Conservation (phyloP, 2,888 invertebrate genomes). For the Laspeyria flexula region DNA sequence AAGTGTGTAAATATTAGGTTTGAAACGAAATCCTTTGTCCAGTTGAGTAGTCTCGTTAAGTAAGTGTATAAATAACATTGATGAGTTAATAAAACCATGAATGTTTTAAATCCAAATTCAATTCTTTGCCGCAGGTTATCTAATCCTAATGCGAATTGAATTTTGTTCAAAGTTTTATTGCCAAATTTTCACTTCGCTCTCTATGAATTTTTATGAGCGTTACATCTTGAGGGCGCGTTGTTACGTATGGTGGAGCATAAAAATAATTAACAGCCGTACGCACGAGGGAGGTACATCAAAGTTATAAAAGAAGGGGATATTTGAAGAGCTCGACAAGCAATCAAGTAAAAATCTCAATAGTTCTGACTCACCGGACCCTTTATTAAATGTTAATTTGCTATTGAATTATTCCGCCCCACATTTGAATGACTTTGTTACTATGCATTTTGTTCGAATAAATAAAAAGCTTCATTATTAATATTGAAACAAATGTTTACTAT, state of each 20-base stretch:
- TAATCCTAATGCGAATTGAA: conserved; percentile 50
- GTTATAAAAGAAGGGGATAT: conserved; percentile 80
- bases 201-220: conserved; percentile 80
- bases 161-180: conserved; percentile 58
- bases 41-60: background rate
- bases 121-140: conserved; percentile 3
- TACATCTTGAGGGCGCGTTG: conserved; percentile 71
- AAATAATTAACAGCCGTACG: conserved; percentile 80
- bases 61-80: background rate
- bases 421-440: conserved; percentile 80
- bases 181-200: conserved; percentile 65
- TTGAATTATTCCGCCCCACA: conserved; percentile 82
- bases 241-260: conserved; percentile 77
- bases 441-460: conserved; percentile 64
- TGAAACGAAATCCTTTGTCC: background rate
- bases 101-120: conserved; percentile 37
- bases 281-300: conserved; percentile 77
- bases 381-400: conserved; percentile 85
- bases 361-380: conserved; percentile 81
- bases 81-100: background rate
- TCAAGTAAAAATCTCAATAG: conserved; percentile 85
- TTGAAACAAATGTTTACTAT: conserved; percentile 35
- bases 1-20: background rate
- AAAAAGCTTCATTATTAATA: conserved; percentile 57
- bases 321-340: conserved; percentile 84